These are phyloP conservation scores for Scytalopus superciliaris DNA, from an alignment of 2,113 vertebrate species.

Conservation along the genomic window DNA sequence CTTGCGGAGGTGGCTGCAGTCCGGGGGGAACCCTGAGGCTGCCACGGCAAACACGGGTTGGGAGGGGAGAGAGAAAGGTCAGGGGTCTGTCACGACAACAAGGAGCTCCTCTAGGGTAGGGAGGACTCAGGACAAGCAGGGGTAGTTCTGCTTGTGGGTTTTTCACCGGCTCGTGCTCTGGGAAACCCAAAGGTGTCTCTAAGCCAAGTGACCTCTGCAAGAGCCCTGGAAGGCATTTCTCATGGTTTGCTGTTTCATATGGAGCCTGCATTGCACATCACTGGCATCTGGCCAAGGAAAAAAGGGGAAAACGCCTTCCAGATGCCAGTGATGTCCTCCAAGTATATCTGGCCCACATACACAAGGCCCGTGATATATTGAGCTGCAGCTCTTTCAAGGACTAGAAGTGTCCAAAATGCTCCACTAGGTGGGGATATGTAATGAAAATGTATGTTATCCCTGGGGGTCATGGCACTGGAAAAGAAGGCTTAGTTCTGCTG, in stretches of 20 bases:
- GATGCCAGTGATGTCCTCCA: background rate
- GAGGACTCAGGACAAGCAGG: background rate
- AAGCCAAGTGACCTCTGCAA: background rate
- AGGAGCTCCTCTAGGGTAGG: background rate
- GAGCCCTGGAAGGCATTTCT: background rate
- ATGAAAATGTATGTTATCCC: background rate
- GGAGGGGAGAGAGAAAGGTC: background rate
- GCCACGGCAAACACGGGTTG: background rate
- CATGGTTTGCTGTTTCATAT: background rate
- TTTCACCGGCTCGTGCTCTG: background rate
- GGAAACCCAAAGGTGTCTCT: background rate
- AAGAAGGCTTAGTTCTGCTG: background rate
- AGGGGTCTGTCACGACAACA: background rate
- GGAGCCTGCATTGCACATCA: background rate
- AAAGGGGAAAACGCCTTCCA: background rate
- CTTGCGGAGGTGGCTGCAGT: constrained; percentile 49
- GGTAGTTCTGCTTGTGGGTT: background rate
- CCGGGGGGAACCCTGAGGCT: background rate
- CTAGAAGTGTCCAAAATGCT: background rate
- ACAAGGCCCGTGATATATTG: background rate
- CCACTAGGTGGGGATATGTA: background rate
- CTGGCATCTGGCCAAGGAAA: background rate
- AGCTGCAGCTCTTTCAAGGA: background rate
- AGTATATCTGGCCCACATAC: background rate
- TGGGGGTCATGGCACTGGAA: background rate